Percentiles rank a stretch among this genome's conserved stretches.
Evolutionary conservation across 2,888 invertebrate genomes (phyloP).

Genomic region (Pandemis corylana): DNA sequence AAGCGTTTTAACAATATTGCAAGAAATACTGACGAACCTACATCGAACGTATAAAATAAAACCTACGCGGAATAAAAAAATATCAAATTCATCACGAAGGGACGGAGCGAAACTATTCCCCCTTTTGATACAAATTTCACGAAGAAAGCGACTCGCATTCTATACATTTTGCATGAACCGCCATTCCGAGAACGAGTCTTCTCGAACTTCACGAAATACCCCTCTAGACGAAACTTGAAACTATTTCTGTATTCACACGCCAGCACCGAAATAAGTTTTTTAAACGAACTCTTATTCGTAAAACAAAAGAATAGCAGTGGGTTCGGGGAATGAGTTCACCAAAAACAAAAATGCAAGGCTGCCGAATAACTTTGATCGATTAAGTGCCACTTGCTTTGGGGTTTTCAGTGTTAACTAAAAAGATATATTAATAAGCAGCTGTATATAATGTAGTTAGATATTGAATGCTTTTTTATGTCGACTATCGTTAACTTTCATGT

Average conservation of each 20-base stretch:
- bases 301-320: conserved; percentile 27
- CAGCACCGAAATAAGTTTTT: conserved; percentile 32
- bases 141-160: conserved; percentile 53
- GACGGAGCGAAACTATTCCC: conserved; percentile 59
- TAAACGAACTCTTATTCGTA: conserved; percentile 30
- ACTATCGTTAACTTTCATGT: background rate
- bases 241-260: conserved; percentile 55
- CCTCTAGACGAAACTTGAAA: conserved; percentile 57
- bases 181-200: conserved; percentile 51
- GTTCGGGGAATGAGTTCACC: background rate
- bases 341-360: conserved; percentile 1
- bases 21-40: conserved; percentile 2
- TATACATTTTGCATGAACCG: conserved; percentile 81
- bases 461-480: background rate
- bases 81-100: conserved; percentile 59
- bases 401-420: background rate
- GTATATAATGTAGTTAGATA: background rate
- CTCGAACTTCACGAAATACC: conserved; percentile 55
- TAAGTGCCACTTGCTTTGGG: background rate
- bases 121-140: conserved; percentile 62
- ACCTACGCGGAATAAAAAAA: conserved; percentile 50
- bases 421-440: background rate
- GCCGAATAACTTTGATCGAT: background rate
- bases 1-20: background rate
- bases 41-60: conserved; percentile 9